phyloP scores from a whole-genome alignment of 2,113 vertebrate genomes.

The Hystrix cristata region DNA sequence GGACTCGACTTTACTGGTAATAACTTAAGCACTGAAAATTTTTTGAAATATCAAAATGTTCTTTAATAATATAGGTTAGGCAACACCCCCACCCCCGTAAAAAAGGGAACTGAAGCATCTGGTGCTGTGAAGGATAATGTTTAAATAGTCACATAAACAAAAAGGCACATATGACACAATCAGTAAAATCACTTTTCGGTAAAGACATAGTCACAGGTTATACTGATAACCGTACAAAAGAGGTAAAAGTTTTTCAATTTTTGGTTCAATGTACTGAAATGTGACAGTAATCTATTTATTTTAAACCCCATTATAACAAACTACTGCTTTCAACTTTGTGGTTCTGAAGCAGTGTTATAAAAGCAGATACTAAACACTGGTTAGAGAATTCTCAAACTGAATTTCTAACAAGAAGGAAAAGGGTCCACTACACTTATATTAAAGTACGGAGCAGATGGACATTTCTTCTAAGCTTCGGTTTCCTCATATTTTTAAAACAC shows the following conservation, averaged over 20 bases:
- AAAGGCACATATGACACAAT: background rate
- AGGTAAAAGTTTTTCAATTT: background rate
- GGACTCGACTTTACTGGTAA: background rate
- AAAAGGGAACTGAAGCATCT: slow-evolving; percentile 7
- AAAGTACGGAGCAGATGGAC: background rate
- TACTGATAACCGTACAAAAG: background rate
- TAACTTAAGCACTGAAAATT: slow-evolving; percentile 15
- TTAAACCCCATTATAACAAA: background rate
- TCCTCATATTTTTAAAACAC: slow-evolving; percentile 21
- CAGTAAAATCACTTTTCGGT: background rate
- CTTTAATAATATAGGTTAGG: background rate
- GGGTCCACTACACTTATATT: background rate
- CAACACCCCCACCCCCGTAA: background rate
- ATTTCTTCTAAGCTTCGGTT: background rate
- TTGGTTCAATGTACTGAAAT: background rate
- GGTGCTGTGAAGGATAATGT: background rate
- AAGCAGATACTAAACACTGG: background rate
- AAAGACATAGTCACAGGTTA: background rate
- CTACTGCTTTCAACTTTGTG: background rate
- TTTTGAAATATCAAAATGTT: slow-evolving; percentile 10
- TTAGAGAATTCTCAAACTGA: slow-evolving; percentile 12
- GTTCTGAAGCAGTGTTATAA: slow-evolving; percentile 16
- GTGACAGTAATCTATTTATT: background rate
- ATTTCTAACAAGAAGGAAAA: background rate
- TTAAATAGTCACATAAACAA: background rate